Evolutionary conservation across 1,140 invertebrate genomes (phyloP), one percentile per base, ranked within the genome.

Genomic region (Drosophila bipectinata): DNA sequence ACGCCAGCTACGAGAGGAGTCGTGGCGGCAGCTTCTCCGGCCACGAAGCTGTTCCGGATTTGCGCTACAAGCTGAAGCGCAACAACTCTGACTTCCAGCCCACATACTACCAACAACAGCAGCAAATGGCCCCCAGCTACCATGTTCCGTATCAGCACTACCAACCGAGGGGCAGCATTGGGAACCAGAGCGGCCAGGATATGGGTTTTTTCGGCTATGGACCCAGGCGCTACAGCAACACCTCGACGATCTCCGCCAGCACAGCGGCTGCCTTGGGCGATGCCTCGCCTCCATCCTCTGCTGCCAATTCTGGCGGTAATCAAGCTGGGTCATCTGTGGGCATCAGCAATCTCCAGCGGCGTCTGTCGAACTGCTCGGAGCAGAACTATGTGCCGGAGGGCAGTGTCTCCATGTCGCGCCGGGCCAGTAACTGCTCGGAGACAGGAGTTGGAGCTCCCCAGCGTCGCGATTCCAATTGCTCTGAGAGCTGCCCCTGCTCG

Each of bases 11-110:
- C 34, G 91, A 92, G 55, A 58, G 91, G 6, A 91, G 80, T 7
- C 89, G 91, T 12, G 91, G 91, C 3, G 91, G 90, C 37, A 91
- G 85, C 72, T 91, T 91, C 63, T 90, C 85, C 0, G 90, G 90
- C 8, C 87, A 85, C 34, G 88, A 88, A 21, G 64, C 83, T 0
- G 10, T 83, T n/a, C 60, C 73, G 2, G 90, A 92, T 72, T 59
- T 89, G 30, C 81, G 90, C 32, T 91, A 79, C 45, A 90, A 90
- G 48, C 63, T 91, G 9, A 90, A 90, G 72, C 84, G 91, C 18
- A 92, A 91, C 61, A 91, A 91, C 63, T 91, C 90, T 6, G 90
- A 91, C 30, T 91, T 91, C 59, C 80, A 79, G 60, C 79, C 72
- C n/a, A 91, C 51, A 21, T 82, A 72, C 66, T 88, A 83, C 41